Conservation (phyloP, 2,797 vertebrate genomes). For the Tarsius wallacei region DNA sequence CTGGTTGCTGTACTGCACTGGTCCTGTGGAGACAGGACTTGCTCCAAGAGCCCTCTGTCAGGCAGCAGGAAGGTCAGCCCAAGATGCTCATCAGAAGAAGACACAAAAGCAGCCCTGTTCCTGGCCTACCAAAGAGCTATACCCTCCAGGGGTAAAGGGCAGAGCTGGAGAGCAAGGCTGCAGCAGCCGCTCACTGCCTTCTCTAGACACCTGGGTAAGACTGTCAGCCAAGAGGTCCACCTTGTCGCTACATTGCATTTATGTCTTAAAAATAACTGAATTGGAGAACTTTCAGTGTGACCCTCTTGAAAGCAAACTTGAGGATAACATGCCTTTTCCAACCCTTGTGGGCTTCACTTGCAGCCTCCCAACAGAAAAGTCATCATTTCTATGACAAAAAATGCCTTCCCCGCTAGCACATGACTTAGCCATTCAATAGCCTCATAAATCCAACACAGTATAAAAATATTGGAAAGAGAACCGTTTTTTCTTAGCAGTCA, state of each 20-base stretch:
- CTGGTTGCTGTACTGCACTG: neutral
- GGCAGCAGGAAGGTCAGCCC: neutral
- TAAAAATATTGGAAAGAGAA: conserved; percentile 61
- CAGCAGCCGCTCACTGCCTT: neutral
- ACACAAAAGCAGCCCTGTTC: neutral
- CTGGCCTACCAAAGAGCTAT: neutral
- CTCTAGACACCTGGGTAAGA: neutral
- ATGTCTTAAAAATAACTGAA: conserved; percentile 53
- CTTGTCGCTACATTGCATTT: conserved; percentile 19
- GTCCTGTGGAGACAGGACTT: neutral
- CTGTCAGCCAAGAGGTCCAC: neutral
- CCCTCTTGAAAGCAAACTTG: conserved; percentile 21
- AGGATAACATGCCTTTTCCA: conserved; percentile 24
- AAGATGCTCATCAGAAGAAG: neutral
- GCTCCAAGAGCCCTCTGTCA: neutral
- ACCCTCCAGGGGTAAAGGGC: conserved; percentile 55
- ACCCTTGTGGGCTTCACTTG: neutral
- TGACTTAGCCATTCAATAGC: neutral
- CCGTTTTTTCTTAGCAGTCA: neutral
- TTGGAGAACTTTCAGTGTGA: conserved; percentile 25
- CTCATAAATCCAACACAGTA: neutral
- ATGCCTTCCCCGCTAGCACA: neutral
- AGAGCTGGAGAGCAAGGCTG: neutral
- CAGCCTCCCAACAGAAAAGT: neutral
- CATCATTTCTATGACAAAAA: conserved; percentile 20